Base-by-base conservation (phyloP, 2,113 vertebrate species). In the Taurulus bubalis region DNA sequence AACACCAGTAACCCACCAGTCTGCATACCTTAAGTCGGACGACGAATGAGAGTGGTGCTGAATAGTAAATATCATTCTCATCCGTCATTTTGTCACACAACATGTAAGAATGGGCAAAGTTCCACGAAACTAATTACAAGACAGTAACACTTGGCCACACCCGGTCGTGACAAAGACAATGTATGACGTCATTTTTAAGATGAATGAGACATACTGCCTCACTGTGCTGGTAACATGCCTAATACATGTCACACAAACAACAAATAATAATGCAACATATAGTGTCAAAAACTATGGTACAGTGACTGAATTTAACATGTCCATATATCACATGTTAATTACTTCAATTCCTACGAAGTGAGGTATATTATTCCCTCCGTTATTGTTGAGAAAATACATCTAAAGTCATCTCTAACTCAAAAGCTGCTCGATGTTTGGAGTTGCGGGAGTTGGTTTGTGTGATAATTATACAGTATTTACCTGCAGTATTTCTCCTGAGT, bases 401-500 rank as follows among this genome's bases (percentile, higher is more conserved):
- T 63, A 47, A 24, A 47, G 11, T 18, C 0, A 53, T 70, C 51
- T 71, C 24, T 58, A 53, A 49, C 53, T n/a, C 9, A 59, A 30
- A 62, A 28, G 80, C 12, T n/a, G 30, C 28, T 22, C 10, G 30
- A 47, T 36, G 53, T 67, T 59, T 40, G 15, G 34, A 28, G 45
- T 6, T 24, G 2, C 51, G 36, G 6, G 18, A 66, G 55, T 26
- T 64, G 16, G 55, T 32, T 67, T 68, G 42, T 68, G 3, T 71
- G 30, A 78, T 63, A 58, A 72, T 75, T 70, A 66, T 51, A 38
- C 3, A 53, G 18, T 18, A 82, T 77, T 74, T 67, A 71, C 18
- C 69, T 47, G 8, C 7, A 34, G 34, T 34, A 34, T 42, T 42
- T 32, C 4, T 32, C 30, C 15, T 36, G 2, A 64, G 40, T 73